Evolutionary conservation across 2,888 invertebrate genomes (phyloP), one percentile per base, ranked within the genome.

Genomic region (Crossocerus cetratus): DNA sequence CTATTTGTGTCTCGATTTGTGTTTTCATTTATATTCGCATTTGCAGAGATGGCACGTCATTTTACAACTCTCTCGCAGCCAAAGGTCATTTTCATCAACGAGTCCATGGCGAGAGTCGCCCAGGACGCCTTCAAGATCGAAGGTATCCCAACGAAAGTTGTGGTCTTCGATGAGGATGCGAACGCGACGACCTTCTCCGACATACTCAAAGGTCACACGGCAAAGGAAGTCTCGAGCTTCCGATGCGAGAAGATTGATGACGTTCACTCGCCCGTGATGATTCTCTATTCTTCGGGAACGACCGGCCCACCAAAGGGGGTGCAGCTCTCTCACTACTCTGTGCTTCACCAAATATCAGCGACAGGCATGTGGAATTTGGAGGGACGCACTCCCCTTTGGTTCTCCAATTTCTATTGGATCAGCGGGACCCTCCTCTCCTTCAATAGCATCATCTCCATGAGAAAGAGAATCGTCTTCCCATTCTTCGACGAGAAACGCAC

Each of bases 271-370:
- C 81, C 86, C 0, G 82, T 82, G 0, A 16, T 81, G 5, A 82
- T 89, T 2, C 22, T 89, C 1, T 89, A 84, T 53, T 87, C 89
- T 0, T 89, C 89, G 0, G 90, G 89, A 1, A 88, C 86, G 0
- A 89, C 88, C 0, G 89, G 87, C 0, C 23, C 83, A 3, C 86
- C 89, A 0, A 90, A 89, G 32, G 87, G 85, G 1, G 84, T 86
- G 0, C 77, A 85, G 2, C 58, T 87, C 0, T 80, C 87, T 2
- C 84, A 88, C 55, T 59, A 70, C 13, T 54, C 77, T 3, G 14
- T 87, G 2, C 45, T 83, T 14, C 43, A 63, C 0, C 3, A 53
- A 0, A 16, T 74, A n/a, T n/a, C 58, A 0, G 0, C n/a, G 0
- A 0, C 3, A 0, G 44, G 3, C 1, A 44, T 3, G 0, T 20